These are phyloP conservation scores for Scophthalmus maximus DNA, from an alignment of 2,113 vertebrate genomes.

Conservation along the genomic window DNA sequence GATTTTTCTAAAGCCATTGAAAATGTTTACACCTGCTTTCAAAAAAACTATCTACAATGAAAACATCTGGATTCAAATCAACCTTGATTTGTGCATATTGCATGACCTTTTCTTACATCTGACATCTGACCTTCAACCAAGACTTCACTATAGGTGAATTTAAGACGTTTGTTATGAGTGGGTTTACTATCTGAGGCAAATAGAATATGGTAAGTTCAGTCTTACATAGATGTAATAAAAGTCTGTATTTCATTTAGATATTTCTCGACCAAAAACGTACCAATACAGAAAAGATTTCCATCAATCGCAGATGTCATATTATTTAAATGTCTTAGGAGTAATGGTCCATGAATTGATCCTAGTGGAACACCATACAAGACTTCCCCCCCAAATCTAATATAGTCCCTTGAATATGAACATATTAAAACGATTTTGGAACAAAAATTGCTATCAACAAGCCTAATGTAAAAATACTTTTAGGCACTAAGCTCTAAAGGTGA, in stretches of 20 bases:
- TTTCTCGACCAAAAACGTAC: background rate
- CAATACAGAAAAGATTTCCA: background rate
- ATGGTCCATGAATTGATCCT: background rate
- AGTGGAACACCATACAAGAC: background rate
- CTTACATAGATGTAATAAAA: background rate
- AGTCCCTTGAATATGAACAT: background rate
- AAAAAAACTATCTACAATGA: background rate
- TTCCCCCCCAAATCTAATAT: background rate
- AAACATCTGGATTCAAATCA: background rate
- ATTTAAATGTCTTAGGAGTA: background rate
- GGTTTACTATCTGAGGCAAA: background rate
- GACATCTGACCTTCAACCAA: background rate
- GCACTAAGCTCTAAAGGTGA: background rate
- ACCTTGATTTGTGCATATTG: background rate
- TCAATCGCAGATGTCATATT: background rate
- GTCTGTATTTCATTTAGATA: background rate
- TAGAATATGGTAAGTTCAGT: background rate
- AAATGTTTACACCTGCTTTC: no score
- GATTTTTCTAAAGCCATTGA: no score
- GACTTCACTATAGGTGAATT: background rate
- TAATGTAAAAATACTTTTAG: background rate
- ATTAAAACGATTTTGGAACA: background rate
- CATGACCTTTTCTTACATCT: background rate
- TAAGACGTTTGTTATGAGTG: background rate
- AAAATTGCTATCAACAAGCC: background rate